Evolutionary conservation across 2,888 invertebrate genomes (phyloP).

Genomic region (Scaptomyza cyrtandrae): DNA sequence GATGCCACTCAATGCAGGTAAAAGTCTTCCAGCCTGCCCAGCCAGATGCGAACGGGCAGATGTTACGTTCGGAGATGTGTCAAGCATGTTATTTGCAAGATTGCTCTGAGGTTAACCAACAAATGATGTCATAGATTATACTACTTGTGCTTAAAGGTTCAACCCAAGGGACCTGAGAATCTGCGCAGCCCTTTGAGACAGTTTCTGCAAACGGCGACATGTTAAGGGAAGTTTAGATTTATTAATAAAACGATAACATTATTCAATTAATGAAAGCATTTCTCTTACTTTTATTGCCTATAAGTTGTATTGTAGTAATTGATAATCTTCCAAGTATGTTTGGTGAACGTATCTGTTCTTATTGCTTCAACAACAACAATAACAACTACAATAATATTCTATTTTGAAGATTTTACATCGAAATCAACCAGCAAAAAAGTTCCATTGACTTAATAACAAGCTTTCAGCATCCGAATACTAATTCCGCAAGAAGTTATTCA

Average conservation of each 20-base stretch:
- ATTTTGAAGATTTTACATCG: too few relatives aligned
- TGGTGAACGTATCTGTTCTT: too few relatives aligned
- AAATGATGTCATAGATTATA: slow-evolving; percentile 25
- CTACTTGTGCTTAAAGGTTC: slow-evolving; percentile 18
- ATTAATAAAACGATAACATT: background rate
- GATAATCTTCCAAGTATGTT: too few relatives aligned
- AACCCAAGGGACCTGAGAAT: background rate
- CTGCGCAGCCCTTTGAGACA: background rate
- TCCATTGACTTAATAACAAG: too few relatives aligned
- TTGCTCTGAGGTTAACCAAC: slow-evolving; percentile 42
- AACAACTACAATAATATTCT: too few relatives aligned
- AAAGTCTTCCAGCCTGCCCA: slow-evolving; percentile 3
- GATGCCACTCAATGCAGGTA: slow-evolving; percentile 42
- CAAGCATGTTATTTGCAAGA: slow-evolving; percentile 14
- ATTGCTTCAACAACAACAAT: too few relatives aligned
- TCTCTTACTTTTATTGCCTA: background rate
- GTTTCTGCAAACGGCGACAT: background rate
- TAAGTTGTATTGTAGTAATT: too few relatives aligned
- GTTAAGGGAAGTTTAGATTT: background rate
- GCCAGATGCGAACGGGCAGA: slow-evolving; percentile 20
- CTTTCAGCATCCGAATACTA: too few relatives aligned
- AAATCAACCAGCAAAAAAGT: too few relatives aligned
- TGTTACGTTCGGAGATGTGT: slow-evolving; percentile 26
- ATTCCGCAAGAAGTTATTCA: too few relatives aligned
- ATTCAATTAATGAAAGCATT: background rate